Conservation (phyloP, 2,797 vertebrate genomes). For the Crax fasciolata region DNA sequence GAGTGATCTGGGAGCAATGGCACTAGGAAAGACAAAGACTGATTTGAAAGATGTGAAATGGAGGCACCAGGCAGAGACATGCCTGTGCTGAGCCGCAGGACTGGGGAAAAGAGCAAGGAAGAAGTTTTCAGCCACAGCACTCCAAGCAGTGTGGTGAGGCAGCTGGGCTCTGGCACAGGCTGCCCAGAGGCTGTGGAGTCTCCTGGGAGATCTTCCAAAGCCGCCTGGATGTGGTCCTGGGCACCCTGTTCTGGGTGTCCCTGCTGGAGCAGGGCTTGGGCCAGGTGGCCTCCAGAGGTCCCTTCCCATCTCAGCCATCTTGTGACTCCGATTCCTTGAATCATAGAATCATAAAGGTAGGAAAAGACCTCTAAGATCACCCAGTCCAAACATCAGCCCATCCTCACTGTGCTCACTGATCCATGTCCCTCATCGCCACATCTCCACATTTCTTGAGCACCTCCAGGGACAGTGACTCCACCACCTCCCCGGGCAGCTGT, state of each 20-base stretch:
- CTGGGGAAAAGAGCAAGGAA: neutral
- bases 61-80: neutral
- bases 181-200: neutral
- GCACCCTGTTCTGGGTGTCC: neutral
- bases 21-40: neutral
- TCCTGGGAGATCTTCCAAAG: neutral
- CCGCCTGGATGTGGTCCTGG: neutral
- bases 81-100: accelerated
- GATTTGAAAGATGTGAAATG: neutral
- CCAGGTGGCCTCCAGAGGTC: neutral
- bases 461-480: no score
- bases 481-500: no score
- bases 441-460: no score
- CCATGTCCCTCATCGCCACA: no score
- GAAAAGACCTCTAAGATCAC: no score
- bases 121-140: neutral
- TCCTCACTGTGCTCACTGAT: no score
- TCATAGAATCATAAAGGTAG: no score
- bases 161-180: neutral
- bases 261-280: neutral
- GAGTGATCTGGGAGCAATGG: neutral
- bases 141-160: neutral
- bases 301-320: neutral
- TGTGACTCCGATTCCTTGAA: neutral
- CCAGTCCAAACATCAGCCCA: no score